Evolutionary conservation across 2,113 vertebrate species (phyloP).

Genomic region (Otolemur garnettii): DNA sequence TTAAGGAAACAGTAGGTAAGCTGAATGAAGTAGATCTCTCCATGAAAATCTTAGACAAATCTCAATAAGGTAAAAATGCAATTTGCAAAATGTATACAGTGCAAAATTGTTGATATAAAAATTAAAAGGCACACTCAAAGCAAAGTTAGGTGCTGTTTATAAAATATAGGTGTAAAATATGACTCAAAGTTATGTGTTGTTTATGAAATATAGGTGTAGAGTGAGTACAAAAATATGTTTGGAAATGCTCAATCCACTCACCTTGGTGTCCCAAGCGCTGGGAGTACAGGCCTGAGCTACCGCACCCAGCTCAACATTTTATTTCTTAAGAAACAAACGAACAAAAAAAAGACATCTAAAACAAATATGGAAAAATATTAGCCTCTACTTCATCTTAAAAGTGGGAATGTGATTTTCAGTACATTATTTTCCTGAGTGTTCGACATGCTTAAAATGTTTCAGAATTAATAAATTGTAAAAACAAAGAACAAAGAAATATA

Average conservation of each 20-base stretch:
- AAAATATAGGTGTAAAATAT: not conserved
- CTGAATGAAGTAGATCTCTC: not conserved
- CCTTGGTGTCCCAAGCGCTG: no score
- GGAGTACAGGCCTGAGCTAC: no score
- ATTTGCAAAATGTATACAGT: not conserved
- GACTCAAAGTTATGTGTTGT: not conserved
- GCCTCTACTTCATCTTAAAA: not conserved
- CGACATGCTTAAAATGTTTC: not conserved
- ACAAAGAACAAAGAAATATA: not conserved
- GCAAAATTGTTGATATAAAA: not conserved
- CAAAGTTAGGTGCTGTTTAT: not conserved
- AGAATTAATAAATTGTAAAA: not conserved
- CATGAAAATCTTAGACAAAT: not conserved
- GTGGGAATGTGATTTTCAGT: not conserved
- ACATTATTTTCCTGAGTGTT: not conserved
- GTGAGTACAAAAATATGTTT: not conserved
- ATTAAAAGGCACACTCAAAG: not conserved
- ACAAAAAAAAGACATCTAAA: not conserved
- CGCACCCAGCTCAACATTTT: not conserved
- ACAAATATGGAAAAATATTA: not conserved
- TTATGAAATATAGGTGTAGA: not conserved
- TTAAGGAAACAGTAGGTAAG: not conserved
- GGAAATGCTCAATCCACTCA: not conserved
- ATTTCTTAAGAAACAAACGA: not conserved
- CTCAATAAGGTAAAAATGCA: not conserved